Evolutionary conservation across 1,140 invertebrate species (phyloP).

Genomic region (Paraescarpia echinospica): DNA sequence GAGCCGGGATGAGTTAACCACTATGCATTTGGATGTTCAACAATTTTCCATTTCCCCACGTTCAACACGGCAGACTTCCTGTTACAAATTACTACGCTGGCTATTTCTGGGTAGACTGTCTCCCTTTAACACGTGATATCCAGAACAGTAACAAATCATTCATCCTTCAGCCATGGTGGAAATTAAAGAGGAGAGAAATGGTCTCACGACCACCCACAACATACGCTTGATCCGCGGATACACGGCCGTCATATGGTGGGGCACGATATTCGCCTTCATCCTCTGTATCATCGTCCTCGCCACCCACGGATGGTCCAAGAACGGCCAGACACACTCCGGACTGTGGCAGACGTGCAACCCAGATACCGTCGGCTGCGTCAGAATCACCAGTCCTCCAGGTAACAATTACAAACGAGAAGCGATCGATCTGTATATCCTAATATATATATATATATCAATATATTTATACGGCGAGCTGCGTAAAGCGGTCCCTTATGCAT

Average conservation of each 20-base stretch:
- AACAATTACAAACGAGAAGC: neutral
- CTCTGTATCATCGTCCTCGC: neutral
- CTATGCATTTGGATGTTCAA: too few relatives aligned
- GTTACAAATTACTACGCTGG: too few relatives aligned
- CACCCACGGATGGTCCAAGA: neutral
- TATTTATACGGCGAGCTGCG: too few relatives aligned
- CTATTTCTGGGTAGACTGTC: too few relatives aligned
- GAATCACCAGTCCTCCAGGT: neutral
- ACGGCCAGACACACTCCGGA: neutral
- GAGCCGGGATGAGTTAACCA: too few relatives aligned
- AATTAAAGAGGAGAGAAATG: too few relatives aligned
- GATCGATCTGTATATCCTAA: neutral
- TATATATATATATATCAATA: too few relatives aligned
- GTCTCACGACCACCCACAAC: neutral
- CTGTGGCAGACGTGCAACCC: neutral
- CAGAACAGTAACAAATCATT: too few relatives aligned
- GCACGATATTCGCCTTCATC: neutral
- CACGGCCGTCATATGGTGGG: neutral
- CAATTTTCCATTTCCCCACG: too few relatives aligned
- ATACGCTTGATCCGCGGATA: neutral
- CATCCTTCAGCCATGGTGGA: neutral
- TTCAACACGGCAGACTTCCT: too few relatives aligned
- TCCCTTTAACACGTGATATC: too few relatives aligned
- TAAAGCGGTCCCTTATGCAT: too few relatives aligned
- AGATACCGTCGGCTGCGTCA: neutral